Percentiles rank a stretch among this genome's conserved stretches.
phyloP scores from a whole-genome alignment of 92 coral and sea anemone genomes.

The Palythoa grandiflora region DNA sequence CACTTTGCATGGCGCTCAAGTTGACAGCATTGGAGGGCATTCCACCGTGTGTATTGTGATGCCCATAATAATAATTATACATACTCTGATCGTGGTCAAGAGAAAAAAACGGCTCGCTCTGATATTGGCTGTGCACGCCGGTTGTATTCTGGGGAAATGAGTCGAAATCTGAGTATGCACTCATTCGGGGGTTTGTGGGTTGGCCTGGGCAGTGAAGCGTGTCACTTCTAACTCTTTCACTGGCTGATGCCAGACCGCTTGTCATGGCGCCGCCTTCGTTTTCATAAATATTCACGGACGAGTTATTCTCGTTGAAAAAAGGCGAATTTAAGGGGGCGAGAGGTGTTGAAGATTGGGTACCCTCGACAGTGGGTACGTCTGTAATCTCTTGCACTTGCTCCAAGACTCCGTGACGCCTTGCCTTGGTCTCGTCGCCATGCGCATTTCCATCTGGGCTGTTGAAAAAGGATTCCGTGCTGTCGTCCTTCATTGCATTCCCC shows the following conservation, averaged over 20 bases:
- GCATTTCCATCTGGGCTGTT: slow-evolving; percentile 29
- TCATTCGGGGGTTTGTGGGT: slow-evolving; percentile 46
- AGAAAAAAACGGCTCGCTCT: slow-evolving; percentile 31
- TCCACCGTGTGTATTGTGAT: slow-evolving; percentile 74
- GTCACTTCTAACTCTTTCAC: slow-evolving; percentile 2
- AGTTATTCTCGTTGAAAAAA: slow-evolving; percentile 14
- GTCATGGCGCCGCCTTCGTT: slow-evolving; percentile 27
- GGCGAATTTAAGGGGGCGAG: slow-evolving; percentile 30
- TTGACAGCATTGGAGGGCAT: slow-evolving; percentile 71
- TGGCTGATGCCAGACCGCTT: slow-evolving; percentile 25
- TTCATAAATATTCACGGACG: slow-evolving; percentile 36
- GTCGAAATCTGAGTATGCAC: slow-evolving; percentile 42
- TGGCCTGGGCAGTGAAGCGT: slow-evolving; percentile 44
- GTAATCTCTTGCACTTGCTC: not conserved
- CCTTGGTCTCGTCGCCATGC: not conserved
- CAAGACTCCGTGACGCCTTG: slow-evolving; percentile 48
- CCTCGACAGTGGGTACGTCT: slow-evolving; percentile 6
- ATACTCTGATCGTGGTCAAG: slow-evolving; percentile 46
- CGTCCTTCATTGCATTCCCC: slow-evolving; percentile 71
- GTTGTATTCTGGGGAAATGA: slow-evolving; percentile 42
- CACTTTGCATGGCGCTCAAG: slow-evolving; percentile 77
- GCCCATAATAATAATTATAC: slow-evolving; percentile 73
- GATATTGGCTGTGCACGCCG: slow-evolving; percentile 39
- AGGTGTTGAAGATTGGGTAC: slow-evolving; percentile 3
- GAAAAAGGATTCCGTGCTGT: slow-evolving; percentile 50